phyloP scores from a whole-genome alignment of 2,888 invertebrate genomes.

The Halictus quadricinctus region DNA sequence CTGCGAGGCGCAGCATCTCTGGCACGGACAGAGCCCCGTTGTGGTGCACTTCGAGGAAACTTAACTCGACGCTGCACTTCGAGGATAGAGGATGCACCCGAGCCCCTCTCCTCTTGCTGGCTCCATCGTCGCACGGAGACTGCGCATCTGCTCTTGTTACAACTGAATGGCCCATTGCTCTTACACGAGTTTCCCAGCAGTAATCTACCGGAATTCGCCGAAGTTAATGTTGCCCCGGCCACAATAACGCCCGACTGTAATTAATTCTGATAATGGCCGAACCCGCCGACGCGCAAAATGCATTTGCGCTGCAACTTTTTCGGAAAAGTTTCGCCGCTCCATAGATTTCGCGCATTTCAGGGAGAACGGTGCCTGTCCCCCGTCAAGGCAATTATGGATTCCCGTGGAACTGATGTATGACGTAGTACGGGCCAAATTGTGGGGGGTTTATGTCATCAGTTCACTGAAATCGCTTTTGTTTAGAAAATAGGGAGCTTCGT shows the following conservation, averaged over 20 bases:
- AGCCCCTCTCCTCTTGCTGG: background rate
- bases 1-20: constrained; percentile 62
- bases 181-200: constrained; percentile 38
- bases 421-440: background rate
- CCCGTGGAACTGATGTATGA: background rate
- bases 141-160: constrained; percentile 54
- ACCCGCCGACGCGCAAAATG: background rate
- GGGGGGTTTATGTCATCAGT: background rate
- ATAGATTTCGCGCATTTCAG: background rate
- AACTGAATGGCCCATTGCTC: constrained; percentile 53
- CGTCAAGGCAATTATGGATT: background rate
- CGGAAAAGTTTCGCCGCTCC: background rate
- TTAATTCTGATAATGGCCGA: constrained; percentile 31
- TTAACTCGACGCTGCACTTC: constrained; percentile 49
- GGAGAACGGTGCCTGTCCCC: background rate
- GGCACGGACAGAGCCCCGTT: constrained; percentile 55
- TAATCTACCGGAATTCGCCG: constrained; percentile 43
- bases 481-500: too few species aligned
- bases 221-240: constrained; percentile 28
- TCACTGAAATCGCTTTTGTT: too few species aligned
- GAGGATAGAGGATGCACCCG: constrained; percentile 5
- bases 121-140: constrained; percentile 20
- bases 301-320: background rate
- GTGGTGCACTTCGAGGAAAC: constrained; percentile 53
- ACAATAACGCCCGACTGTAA: constrained; percentile 36